These are phyloP conservation scores for Eucriotettix oculatus DNA, from an alignment of 2,888 invertebrate genomes.

Conservation along the genomic window DNA sequence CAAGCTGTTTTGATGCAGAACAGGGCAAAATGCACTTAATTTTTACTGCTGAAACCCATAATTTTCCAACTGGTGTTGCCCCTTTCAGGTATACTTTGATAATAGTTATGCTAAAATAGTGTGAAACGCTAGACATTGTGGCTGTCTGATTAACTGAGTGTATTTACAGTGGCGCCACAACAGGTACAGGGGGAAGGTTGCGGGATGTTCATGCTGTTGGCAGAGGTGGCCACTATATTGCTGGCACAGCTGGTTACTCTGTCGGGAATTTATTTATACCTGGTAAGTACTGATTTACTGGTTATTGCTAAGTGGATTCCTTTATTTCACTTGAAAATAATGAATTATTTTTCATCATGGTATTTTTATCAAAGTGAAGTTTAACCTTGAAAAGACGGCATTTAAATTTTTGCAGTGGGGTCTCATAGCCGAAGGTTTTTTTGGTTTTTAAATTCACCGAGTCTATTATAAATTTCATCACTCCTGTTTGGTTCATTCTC, in stretches of 20 bases:
- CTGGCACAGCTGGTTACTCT: conserved; percentile 91
- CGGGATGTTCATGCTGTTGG: conserved; percentile 93
- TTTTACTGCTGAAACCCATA: conserved; percentile 97
- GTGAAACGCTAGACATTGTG: not conserved
- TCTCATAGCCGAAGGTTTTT: no score
- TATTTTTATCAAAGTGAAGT: no score
- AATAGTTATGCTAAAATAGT: not conserved
- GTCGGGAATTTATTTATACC: conserved; percentile 86
- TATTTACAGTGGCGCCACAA: conserved; percentile 73
- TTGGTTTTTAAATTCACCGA: no score
- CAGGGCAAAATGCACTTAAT: conserved; percentile 66
- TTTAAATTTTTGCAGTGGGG: no score
- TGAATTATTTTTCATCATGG: no score
- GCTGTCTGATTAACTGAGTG: not conserved
- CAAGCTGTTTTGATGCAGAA: conserved; percentile 37
- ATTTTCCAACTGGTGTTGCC: conserved; percentile 93
- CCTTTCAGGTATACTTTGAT: conserved; percentile 49
- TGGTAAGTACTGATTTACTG: conserved; percentile 32
- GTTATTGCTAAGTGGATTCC: not conserved
- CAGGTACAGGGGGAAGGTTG: conserved; percentile 91
- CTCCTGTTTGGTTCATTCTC: no score
- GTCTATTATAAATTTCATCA: no score
- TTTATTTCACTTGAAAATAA: no score
- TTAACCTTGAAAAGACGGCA: no score
- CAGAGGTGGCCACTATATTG: conserved; percentile 82